A percentile compares a stretch with the other conserved stretches of the same genome.
These are phyloP conservation scores for Corydoras sp. DNA, from an alignment of 2,113 vertebrate species.

Conservation along the genomic window DNA sequence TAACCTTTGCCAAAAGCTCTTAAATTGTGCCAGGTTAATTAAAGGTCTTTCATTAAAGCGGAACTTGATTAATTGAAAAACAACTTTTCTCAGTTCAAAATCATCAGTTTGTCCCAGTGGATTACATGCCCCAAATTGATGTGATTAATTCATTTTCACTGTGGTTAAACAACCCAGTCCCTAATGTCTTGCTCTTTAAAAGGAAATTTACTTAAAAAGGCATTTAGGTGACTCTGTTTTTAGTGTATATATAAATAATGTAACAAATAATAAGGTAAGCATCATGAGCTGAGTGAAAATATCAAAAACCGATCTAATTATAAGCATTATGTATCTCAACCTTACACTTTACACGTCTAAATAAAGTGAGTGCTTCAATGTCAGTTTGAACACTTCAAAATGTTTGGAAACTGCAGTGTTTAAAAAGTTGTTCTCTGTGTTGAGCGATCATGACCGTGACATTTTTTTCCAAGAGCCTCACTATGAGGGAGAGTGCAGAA, in stretches of 20 bases:
- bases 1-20: slow-evolving; percentile 2
- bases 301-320: too few relatives aligned
- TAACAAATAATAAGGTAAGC: too few relatives aligned
- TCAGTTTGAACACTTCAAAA: neutral
- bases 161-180: slow-evolving; percentile 2
- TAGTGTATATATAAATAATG: too few relatives aligned
- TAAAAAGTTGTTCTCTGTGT: neutral
- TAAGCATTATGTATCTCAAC: too few relatives aligned
- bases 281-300: too few relatives aligned
- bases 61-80: slow-evolving; percentile 33
- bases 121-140: slow-evolving; percentile 19
- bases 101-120: slow-evolving; percentile 21
- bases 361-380: neutral
- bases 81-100: slow-evolving; percentile 23
- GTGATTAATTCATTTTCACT: slow-evolving; percentile 5
- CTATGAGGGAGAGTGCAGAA: slow-evolving; percentile 16
- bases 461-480: slow-evolving; percentile 4
- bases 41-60: slow-evolving; percentile 23
- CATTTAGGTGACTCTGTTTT: neutral
- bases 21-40: slow-evolving; percentile 21
- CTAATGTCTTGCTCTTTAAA: neutral
- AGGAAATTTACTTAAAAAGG: neutral
- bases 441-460: neutral
- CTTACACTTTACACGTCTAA: neutral
- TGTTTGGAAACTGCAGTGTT: neutral